Conservation (phyloP, 1,140 invertebrate species). For the Drosophila obscura region DNA sequence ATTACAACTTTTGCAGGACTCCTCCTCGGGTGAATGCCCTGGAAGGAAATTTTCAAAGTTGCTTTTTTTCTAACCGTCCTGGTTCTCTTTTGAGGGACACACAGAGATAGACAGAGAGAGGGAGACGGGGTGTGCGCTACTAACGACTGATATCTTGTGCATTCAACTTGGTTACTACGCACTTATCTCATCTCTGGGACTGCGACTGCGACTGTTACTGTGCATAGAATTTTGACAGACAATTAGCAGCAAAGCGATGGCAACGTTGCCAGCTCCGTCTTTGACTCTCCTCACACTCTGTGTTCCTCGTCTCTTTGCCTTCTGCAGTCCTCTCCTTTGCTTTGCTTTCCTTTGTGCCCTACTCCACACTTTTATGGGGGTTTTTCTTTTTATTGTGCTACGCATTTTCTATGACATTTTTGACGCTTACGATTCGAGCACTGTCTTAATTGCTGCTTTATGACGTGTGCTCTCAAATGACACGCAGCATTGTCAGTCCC, state of each 20-base stretch:
- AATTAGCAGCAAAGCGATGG: conserved; percentile 70
- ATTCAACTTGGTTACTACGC: conserved; percentile 69
- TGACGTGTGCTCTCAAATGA: conserved; percentile 79
- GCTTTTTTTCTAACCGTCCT: conserved; percentile 27
- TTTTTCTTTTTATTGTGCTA: conserved; percentile 76
- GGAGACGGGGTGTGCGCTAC: not conserved
- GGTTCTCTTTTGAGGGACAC: conserved; percentile 9
- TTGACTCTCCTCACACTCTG: conserved; percentile 5
- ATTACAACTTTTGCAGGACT: conserved; percentile 25
- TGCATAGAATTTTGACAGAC: conserved; percentile 77
- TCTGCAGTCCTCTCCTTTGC: not conserved
- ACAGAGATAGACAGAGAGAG: no score
- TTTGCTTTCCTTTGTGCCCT: conserved; percentile 23
- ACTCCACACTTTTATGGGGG: conserved; percentile 64
- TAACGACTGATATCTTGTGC: conserved; percentile 55
- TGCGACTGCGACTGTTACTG: conserved; percentile 35
- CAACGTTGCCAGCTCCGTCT: conserved; percentile 64
- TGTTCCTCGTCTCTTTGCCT: no score
- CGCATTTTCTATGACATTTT: conserved; percentile 76
- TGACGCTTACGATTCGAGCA: conserved; percentile 79
- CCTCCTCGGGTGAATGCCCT: conserved; percentile 32
- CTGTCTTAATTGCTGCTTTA: conserved; percentile 82
- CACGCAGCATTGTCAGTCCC: conserved; percentile 67
- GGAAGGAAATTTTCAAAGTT: conserved; percentile 24
- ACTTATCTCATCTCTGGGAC: conserved; percentile 68